Base-by-base conservation (phyloP, 1,140 invertebrate genomes). In the Anadara kagoshimensis region DNA sequence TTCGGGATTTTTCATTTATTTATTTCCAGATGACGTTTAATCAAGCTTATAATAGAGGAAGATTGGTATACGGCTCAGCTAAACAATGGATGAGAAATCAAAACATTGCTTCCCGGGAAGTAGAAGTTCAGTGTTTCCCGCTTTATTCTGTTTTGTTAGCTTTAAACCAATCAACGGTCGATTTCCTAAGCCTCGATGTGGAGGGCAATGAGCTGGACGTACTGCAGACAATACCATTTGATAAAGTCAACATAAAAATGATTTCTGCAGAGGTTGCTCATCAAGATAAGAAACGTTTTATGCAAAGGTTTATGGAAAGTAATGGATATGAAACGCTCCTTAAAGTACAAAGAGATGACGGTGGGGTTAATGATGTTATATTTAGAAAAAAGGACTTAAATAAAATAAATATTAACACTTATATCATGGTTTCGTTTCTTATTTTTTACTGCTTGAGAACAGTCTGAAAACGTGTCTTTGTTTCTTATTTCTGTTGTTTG, bases 121-220 rank as follows among this genome's bases (percentile, higher is more conserved):
- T 69, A 51, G 26, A 71, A 56, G 69, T 76, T 0, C 77, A 78
- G 36, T 79, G 78, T 69, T 73, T 76, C 20, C 74, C 78, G 1
- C 26, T 79, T 1, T 76, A 79, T 56, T 73, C 69, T 44, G 70
- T 79, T 44, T 24, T 79, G 5, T 45, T 76, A 20, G 74, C 81
- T 0, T 29, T 82, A 10, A 77, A 79, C 47, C 41, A 67, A 24
- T 66, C 68, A 0, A 45, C 47, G 5, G 77, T 87, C 5, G 83
- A 87, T 53, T 86, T 80, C 71, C 82, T 87, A 65, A 82, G 79
- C 69, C 69, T 87, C 5, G 86, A 87, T 63, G 83, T 87, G 0
- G 86, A 87, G 64, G 86, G 85, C 0, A 78, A 73, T 16, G 86
- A 87, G 68, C 75, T 83, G 24, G 62, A 59, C 4, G 65, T 79